Evolutionary conservation across 1,140 invertebrate species (phyloP).

Genomic region (Ectropis grisescens): DNA sequence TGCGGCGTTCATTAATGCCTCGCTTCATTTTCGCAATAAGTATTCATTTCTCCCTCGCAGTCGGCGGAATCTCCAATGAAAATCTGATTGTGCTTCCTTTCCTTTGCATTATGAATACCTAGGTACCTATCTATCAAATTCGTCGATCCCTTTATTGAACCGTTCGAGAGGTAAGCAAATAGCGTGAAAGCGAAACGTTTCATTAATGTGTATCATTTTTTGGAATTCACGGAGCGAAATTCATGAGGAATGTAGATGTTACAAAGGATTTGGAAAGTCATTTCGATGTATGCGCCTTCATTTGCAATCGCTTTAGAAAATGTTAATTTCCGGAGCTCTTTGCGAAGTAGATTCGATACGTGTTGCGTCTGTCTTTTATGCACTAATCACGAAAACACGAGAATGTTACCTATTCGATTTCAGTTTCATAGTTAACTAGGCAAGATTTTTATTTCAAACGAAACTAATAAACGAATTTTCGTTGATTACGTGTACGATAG

Average conservation of each 20-base stretch:
- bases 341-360: not conserved
- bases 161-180: constrained; percentile 32
- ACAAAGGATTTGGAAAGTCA: constrained; percentile 24
- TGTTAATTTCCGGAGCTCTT: constrained; percentile 32
- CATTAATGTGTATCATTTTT: constrained; percentile 24
- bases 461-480: too few relatives aligned
- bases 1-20: constrained; percentile 51
- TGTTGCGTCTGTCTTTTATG: too few relatives aligned
- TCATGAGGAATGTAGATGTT: constrained; percentile 13
- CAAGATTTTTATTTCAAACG: too few relatives aligned
- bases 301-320: constrained; percentile 30
- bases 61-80: constrained; percentile 38
- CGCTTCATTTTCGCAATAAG: constrained; percentile 63
- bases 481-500: too few relatives aligned
- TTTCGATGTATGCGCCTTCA: constrained; percentile 24
- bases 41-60: constrained; percentile 47
- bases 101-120: constrained; percentile 58
- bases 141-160: constrained; percentile 34
- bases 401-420: too few relatives aligned
- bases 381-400: too few relatives aligned
- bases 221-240: constrained; percentile 6
- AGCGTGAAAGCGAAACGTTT: constrained; percentile 17
- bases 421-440: too few relatives aligned
- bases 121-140: constrained; percentile 38
- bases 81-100: constrained; percentile 59